Evolutionary conservation across 1,140 invertebrate genomes (phyloP).

Genomic region (Chrysoperla carnea): DNA sequence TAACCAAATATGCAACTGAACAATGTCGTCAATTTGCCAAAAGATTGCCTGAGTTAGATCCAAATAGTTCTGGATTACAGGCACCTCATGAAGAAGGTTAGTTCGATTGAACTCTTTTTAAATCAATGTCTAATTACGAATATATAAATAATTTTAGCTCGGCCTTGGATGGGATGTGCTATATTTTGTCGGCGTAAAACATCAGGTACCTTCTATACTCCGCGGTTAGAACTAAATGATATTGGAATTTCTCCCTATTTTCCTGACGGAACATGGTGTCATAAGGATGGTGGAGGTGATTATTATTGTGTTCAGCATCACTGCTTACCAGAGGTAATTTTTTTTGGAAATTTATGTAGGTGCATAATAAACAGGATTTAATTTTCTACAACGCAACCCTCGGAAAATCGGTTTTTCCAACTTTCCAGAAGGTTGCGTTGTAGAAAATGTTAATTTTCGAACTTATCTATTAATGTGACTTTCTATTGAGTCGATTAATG

Average conservation of each 20-base stretch:
- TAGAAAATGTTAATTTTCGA: too few relatives aligned
- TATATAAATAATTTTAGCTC: conserved; percentile 20
- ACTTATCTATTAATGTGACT: too few relatives aligned
- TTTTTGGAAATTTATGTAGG: too few relatives aligned
- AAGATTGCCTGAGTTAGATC: conserved; percentile 36
- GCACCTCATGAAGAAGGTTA: conserved; percentile 45
- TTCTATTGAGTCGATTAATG: too few relatives aligned
- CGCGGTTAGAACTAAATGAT: conserved; percentile 52
- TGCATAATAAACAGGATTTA: neutral
- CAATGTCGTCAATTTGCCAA: conserved; percentile 42
- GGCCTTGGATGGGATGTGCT: conserved; percentile 57
- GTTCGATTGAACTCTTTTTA: neutral
- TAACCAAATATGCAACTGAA: conserved; percentile 34
- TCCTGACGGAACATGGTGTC: conserved; percentile 67
- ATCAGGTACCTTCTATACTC: conserved; percentile 49
- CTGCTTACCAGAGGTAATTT: conserved; percentile 47
- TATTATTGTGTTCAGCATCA: conserved; percentile 58
- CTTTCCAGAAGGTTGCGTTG: too few relatives aligned
- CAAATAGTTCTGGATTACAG: conserved; percentile 41
- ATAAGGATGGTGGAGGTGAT: conserved; percentile 38
- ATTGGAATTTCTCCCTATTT: conserved; percentile 53
- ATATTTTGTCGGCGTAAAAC: conserved; percentile 50
- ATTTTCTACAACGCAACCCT: neutral
- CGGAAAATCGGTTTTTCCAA: neutral
- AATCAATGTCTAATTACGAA: neutral